phyloP scores from a whole-genome alignment of 2,113 vertebrate genomes.

The Solea solea region DNA sequence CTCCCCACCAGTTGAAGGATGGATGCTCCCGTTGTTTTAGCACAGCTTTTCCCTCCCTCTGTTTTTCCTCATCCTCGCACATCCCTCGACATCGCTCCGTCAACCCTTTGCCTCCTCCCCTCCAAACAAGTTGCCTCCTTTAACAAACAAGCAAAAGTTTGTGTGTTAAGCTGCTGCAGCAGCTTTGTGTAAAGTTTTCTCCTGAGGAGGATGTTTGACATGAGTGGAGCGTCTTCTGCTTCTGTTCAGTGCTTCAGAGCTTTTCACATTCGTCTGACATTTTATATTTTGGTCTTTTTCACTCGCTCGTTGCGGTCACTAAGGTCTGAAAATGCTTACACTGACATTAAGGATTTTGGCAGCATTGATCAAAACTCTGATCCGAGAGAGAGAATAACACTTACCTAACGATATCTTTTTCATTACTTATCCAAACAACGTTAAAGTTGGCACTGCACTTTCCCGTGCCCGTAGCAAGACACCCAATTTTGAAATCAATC shows the following conservation, averaged over 20 bases:
- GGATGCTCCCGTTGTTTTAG: slow-evolving; percentile 71
- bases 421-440: no score
- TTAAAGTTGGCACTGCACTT: no score
- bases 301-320: background rate
- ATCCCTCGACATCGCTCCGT: slow-evolving; percentile 28
- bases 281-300: background rate
- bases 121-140: slow-evolving; percentile 36
- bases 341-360: no score
- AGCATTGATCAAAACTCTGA: no score
- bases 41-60: slow-evolving; percentile 42
- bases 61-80: slow-evolving; percentile 53
- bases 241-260: background rate
- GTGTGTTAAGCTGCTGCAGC: slow-evolving; percentile 14
- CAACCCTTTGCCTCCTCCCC: slow-evolving; percentile 30
- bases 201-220: slow-evolving; percentile 31
- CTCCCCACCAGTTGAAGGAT: slow-evolving; percentile 74
- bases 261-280: no score
- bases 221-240: background rate
- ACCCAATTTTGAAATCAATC: no score
- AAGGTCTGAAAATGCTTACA: background rate
- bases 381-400: no score
- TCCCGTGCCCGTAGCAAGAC: no score
- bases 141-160: slow-evolving; percentile 53
- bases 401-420: no score
- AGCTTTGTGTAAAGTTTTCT: slow-evolving; percentile 35